phyloP scores from a whole-genome alignment of 2,888 invertebrate species.

The Malachius bipustulatus region DNA sequence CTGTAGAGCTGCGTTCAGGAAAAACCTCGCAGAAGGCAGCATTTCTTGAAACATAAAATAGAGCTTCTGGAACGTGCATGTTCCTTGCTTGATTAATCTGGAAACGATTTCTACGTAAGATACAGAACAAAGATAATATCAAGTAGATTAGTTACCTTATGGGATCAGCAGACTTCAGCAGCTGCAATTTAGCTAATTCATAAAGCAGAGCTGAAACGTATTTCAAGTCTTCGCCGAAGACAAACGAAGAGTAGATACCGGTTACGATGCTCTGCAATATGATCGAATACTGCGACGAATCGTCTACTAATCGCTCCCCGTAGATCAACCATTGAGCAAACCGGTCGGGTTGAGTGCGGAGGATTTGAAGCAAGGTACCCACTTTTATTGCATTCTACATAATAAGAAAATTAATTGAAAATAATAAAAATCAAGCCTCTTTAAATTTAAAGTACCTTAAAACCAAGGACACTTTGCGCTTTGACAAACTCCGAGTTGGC shows the following conservation, averaged over 20 bases:
- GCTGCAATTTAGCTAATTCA: slow-evolving; percentile 59
- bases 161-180: slow-evolving; percentile 57
- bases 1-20: slow-evolving; percentile 84
- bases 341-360: slow-evolving; percentile 57
- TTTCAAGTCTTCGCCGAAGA: slow-evolving; percentile 63
- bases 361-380: slow-evolving; percentile 54
- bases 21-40: slow-evolving; percentile 81
- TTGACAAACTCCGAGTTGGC: slow-evolving; percentile 60
- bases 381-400: slow-evolving; percentile 46
- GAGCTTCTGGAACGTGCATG: slow-evolving; percentile 75
- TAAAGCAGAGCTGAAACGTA: slow-evolving; percentile 51
- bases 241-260: slow-evolving; percentile 60
- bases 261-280: slow-evolving; percentile 47
- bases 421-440: neutral
- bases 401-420: slow-evolving; percentile 11
- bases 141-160: slow-evolving; percentile 42
- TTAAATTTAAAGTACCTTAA: slow-evolving; percentile 62
- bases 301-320: slow-evolving; percentile 46
- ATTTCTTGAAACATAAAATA: slow-evolving; percentile 84
- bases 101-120: slow-evolving; percentile 17
- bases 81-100: slow-evolving; percentile 69
- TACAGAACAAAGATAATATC: slow-evolving; percentile 6
- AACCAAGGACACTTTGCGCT: slow-evolving; percentile 71
- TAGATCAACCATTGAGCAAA: slow-evolving; percentile 56
- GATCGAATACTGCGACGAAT: slow-evolving; percentile 25